A percentile compares a stretch with the other conserved stretches of the same genome.
These are phyloP conservation scores for Drosophila subobscura DNA, from an alignment of 1,140 invertebrate genomes.

Conservation along the genomic window DNA sequence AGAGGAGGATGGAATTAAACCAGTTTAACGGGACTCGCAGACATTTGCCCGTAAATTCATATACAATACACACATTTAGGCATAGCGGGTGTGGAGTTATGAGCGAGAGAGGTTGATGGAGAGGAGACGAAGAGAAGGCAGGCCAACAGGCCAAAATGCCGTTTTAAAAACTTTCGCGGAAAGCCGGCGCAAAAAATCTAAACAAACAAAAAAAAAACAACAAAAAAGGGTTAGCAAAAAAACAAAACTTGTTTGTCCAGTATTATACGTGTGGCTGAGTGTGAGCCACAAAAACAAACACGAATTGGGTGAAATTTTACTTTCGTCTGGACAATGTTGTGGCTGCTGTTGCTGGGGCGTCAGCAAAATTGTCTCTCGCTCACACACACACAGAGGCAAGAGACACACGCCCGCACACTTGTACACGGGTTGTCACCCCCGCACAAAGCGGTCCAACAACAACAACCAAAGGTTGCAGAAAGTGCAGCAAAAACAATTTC, in stretches of 20 bases:
- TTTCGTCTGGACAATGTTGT: constrained; percentile 65
- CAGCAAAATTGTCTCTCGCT: constrained; percentile 49
- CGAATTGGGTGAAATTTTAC: constrained; percentile 77
- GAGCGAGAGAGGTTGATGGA: constrained; percentile 3
- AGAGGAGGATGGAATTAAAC: constrained; percentile 71
- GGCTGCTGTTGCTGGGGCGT: constrained; percentile 57
- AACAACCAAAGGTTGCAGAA: constrained; percentile 32
- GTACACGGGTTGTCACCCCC: not conserved
- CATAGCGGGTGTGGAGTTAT: constrained; percentile 19
- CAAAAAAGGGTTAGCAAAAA: constrained; percentile 35
- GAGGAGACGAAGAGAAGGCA: not conserved
- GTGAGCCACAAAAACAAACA: constrained; percentile 49
- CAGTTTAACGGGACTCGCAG: constrained; percentile 69
- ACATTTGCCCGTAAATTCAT: not conserved
- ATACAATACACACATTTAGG: constrained; percentile 8
- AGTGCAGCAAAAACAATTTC: constrained; percentile 7
- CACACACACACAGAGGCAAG: constrained; percentile 27
- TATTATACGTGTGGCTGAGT: constrained; percentile 23
- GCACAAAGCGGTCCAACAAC: constrained; percentile 41
- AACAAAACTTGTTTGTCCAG: constrained; percentile 66
- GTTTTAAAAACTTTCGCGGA: constrained; percentile 73
- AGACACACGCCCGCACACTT: constrained; percentile 22
- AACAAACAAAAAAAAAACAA: constrained; percentile 54
- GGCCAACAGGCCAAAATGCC: constrained; percentile 28
- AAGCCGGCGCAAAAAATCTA: constrained; percentile 66